These are phyloP conservation scores for Pandion haliaetus DNA, from an alignment of 2,113 vertebrate genomes.

Conservation along the genomic window DNA sequence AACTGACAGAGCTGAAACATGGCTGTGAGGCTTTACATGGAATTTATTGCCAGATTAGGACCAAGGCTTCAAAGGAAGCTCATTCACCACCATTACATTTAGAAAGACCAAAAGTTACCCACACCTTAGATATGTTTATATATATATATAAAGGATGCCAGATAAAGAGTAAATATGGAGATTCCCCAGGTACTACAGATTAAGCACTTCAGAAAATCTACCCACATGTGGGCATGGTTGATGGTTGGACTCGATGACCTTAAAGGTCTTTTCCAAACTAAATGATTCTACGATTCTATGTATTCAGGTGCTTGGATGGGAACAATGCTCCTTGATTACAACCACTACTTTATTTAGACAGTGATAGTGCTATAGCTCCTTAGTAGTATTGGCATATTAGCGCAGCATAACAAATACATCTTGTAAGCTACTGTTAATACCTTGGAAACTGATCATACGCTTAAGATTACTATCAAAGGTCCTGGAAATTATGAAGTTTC, in stretches of 20 bases:
- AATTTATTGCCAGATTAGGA: background rate
- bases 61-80: background rate
- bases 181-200: background rate
- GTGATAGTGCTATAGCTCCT: background rate
- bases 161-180: background rate
- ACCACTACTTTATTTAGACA: background rate
- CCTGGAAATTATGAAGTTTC: background rate
- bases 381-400: background rate
- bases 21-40: background rate
- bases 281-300: too few relatives aligned
- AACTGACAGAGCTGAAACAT: background rate
- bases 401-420: background rate
- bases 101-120: background rate
- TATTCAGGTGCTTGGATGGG: background rate
- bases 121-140: background rate
- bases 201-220: background rate
- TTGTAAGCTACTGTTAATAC: background rate
- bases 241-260: too few relatives aligned
- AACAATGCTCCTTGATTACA: accelerated
- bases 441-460: background rate
- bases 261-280: too few relatives aligned
- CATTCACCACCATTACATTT: background rate
- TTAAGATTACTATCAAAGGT: background rate
- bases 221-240: too few relatives aligned
- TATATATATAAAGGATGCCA: background rate